Evolutionary conservation across 2,797 vertebrate species (phyloP).

Genomic region (Pelodytes ibericus): DNA sequence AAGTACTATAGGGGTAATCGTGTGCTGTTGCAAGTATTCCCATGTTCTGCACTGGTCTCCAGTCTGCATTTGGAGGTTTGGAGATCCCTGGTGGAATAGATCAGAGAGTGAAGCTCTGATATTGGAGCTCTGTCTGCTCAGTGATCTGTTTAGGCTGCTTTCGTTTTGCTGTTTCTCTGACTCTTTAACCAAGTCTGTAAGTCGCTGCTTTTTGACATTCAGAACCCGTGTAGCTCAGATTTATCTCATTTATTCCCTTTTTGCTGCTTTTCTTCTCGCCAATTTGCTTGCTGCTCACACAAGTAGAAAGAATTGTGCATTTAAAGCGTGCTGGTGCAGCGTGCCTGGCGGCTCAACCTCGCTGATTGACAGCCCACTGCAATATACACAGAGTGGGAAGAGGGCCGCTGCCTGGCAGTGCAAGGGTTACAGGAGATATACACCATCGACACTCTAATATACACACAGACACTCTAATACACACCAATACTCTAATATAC

Average conservation of each 20-base stretch:
- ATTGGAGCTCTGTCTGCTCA: no score
- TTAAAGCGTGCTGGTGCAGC: constrained; percentile 38
- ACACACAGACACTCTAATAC: no score
- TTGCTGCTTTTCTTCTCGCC: constrained; percentile 46
- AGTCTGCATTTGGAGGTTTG: no score
- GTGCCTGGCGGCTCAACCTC: constrained; percentile 15
- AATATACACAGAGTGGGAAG: constrained; percentile 17
- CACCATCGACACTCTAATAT: background rate
- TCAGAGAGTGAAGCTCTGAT: no score
- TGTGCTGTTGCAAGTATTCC: no score
- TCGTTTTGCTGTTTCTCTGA: background rate
- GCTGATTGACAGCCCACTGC: constrained; percentile 31
- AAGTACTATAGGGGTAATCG: no score
- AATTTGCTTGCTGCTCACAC: constrained; percentile 51
- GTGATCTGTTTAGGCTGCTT: background rate
- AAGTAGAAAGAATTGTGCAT: constrained; percentile 52
- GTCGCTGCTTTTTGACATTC: constrained; percentile 40
- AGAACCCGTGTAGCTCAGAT: constrained; percentile 36
- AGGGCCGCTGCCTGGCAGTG: background rate
- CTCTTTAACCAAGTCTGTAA: constrained; percentile 25
- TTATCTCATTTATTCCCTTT: constrained; percentile 54
- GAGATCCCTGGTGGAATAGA: no score
- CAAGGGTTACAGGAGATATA: constrained; percentile 4
- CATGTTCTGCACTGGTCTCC: no score
- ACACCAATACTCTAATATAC: background rate